Conservation (phyloP, 2,113 vertebrate genomes). For the Puffinus mauretanicus region DNA sequence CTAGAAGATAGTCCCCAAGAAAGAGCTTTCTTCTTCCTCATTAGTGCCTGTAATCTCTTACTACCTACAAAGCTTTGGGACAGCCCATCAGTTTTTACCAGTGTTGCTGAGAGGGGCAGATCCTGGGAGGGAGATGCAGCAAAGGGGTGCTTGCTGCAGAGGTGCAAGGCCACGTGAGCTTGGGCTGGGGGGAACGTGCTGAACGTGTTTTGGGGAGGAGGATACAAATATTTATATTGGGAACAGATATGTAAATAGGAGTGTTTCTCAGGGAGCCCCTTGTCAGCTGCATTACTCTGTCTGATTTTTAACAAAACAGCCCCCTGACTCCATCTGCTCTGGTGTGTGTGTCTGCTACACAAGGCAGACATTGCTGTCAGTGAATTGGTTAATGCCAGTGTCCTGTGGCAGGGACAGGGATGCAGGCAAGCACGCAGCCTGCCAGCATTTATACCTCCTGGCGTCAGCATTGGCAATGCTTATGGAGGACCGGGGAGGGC, state of each 20-base stretch:
- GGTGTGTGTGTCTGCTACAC: background rate
- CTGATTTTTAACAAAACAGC: background rate
- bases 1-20: background rate
- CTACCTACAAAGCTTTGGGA: background rate
- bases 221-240: fast-evolving
- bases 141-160: background rate
- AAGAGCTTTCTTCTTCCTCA: slow-evolving; percentile 1
- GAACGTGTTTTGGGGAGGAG: background rate
- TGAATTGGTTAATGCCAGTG: slow-evolving; percentile 8
- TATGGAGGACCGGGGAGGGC: slow-evolving; percentile 10
- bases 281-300: background rate
- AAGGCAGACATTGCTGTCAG: background rate
- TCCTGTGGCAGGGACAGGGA: background rate
- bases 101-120: background rate
- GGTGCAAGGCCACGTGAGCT: background rate
- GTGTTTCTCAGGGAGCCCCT: background rate
- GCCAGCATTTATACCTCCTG: slow-evolving; percentile 38
- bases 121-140: background rate
- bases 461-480: slow-evolving; percentile 43
- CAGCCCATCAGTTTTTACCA: background rate
- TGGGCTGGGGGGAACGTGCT: background rate
- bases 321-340: background rate
- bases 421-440: background rate
- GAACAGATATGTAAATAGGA: background rate
- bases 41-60: background rate